Evolutionary conservation across 2,113 vertebrate genomes (phyloP), one percentile per base, ranked within the genome.

Genomic region (Chaenocephalus aceratus): DNA sequence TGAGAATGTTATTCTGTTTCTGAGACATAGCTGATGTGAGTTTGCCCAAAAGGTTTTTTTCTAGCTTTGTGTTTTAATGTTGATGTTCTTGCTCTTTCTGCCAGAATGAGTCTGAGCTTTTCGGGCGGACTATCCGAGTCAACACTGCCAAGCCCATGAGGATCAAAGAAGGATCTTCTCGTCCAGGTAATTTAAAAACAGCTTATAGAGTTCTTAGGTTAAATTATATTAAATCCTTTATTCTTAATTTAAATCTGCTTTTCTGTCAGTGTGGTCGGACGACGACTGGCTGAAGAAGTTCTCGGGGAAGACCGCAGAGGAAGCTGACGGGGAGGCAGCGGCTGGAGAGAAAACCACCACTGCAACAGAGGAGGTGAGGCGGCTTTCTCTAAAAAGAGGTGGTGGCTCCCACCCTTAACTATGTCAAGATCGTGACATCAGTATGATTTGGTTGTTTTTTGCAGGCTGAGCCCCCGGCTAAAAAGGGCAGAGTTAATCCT

Each of bases 231-330:
- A 5, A 49, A 62, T 15, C 9, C 0, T 21, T 11, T 3, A 4
- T 21, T 52, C 0, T 2, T 1, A 77, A 63, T 21, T 18, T 41
- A 62, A 70, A 23, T 65, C 6, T 80, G 10, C 26, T 13, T 72
- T 71, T 73, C 34, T 67, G 70, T 0, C 82, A 99, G 98, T 99
- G 69, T 99, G 98, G 97, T 97, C 98, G 0, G 98, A 99, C 21
- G 98, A 99, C 0, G 98, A 99, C 68, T 99, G 98, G 98, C 89
- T 99, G 86, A 99, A 99, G 93, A 99, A 96, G 86, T 99, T 99
- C 89, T 98, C 98, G 0, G 98, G 98, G 21, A 99, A 99, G 90
- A 99, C 97, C 0, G 75, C 95, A 48, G 97, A 99, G 77, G 97
- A 99, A 84, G 96, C 94, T 1, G 94, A 97, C 51, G 95, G 89